phyloP scores from a whole-genome alignment of 2,888 invertebrate species.

The Oxyscelio sp. region DNA sequence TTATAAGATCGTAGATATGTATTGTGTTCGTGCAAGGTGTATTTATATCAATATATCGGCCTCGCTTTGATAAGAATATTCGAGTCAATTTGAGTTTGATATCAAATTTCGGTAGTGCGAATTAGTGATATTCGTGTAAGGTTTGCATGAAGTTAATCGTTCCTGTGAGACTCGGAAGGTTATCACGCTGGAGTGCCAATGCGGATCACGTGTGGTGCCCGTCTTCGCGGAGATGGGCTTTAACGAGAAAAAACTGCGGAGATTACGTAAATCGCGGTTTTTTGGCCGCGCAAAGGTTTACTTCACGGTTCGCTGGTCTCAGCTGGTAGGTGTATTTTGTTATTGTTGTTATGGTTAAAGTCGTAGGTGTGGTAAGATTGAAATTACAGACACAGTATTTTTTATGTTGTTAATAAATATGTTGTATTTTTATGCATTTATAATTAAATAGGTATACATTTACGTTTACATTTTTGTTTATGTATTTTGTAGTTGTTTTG shows the following conservation, averaged over 20 bases:
- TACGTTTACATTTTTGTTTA: too few relatives aligned
- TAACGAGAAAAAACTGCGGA: conserved; percentile 90
- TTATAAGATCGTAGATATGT: not conserved
- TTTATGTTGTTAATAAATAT: too few relatives aligned
- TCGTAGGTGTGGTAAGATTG: too few relatives aligned
- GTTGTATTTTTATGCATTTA: too few relatives aligned
- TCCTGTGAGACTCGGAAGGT: conserved; percentile 78
- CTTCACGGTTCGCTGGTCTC: conserved; percentile 90
- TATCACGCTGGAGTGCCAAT: conserved; percentile 88
- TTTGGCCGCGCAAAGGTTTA: conserved; percentile 91
- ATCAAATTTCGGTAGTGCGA: conserved; percentile 42
- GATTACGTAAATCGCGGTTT: conserved; percentile 90
- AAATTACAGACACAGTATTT: too few relatives aligned
- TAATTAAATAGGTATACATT: too few relatives aligned
- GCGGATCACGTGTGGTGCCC: conserved; percentile 87
- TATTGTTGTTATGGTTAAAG: too few relatives aligned
- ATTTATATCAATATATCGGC: not conserved
- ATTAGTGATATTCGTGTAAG: conserved; percentile 23
- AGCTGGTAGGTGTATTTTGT: conserved; percentile 89
- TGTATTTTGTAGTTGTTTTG: too few relatives aligned
- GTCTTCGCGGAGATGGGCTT: conserved; percentile 89
- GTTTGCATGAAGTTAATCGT: conserved; percentile 79
- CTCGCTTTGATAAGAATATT: not conserved
- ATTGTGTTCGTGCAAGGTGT: not conserved
- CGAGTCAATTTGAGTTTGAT: not conserved